These are phyloP conservation scores for Drosophila nigricruria DNA, from an alignment of 2,888 invertebrate species.

Conservation along the genomic window DNA sequence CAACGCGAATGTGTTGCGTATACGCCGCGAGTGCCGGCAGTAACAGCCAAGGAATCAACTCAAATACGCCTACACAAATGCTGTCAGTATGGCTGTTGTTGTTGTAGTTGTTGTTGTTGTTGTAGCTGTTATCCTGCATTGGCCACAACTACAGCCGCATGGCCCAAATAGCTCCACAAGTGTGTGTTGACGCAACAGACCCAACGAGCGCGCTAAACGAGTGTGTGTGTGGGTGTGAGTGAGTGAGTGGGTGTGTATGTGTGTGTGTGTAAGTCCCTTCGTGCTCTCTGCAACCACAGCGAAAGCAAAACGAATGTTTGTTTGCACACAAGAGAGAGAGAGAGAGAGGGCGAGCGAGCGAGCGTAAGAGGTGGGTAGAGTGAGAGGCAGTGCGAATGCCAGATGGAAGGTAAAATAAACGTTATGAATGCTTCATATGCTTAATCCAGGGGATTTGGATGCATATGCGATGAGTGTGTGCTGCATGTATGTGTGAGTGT, in stretches of 20 bases:
- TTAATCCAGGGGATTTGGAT: constrained; percentile 85
- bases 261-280: constrained; percentile 26
- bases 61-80: constrained; percentile 27
- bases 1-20: constrained; percentile 47
- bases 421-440: constrained; percentile 84
- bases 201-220: neutral
- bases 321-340: constrained; percentile 32
- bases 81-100: constrained; percentile 6
- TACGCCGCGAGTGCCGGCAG: constrained; percentile 58
- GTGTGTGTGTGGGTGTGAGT: constrained; percentile 7
- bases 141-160: constrained; percentile 28
- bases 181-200: constrained; percentile 57
- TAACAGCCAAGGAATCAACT: constrained; percentile 38
- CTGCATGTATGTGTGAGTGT: constrained; percentile 17
- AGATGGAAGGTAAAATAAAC: constrained; percentile 73
- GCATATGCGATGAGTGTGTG: constrained; percentile 75
- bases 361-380: too few species aligned
- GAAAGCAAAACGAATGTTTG: constrained; percentile 47
- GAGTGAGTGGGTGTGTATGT: constrained; percentile 9
- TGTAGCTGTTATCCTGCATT: constrained; percentile 22
- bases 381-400: constrained; percentile 8
- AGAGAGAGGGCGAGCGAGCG: neutral
- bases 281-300: constrained; percentile 27
- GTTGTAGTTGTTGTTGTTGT: constrained; percentile 7
- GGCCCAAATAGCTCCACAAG: constrained; percentile 68